phyloP scores from a whole-genome alignment of 2,888 invertebrate genomes.

The Lysandra bellargus region DNA sequence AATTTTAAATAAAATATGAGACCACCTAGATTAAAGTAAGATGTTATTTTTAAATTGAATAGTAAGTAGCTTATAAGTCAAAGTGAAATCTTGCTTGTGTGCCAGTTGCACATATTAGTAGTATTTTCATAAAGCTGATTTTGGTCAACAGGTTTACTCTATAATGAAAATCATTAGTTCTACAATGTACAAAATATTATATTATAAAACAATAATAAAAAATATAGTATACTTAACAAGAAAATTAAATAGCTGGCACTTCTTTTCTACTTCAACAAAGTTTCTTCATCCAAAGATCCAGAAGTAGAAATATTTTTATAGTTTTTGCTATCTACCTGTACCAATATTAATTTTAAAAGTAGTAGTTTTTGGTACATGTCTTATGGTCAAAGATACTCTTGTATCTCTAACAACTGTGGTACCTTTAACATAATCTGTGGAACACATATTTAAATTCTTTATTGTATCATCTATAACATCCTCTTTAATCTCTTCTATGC shows the following conservation, averaged over 20 bases:
- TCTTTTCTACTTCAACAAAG: neutral
- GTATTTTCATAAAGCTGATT: neutral
- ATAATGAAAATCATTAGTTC: neutral
- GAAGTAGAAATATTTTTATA: neutral
- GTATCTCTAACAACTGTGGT: conserved; percentile 82
- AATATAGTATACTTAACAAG: neutral
- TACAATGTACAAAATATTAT: neutral
- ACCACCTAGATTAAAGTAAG: conserved; percentile 54
- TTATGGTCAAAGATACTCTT: conserved; percentile 93
- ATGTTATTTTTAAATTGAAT: neutral
- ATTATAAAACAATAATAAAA: neutral
- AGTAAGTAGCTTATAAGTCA: neutral
- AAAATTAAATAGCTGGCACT: neutral
- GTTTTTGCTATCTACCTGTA: conserved; percentile 57
- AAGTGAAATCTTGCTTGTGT: neutral
- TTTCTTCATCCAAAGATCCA: neutral
- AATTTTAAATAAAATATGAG: conserved; percentile 41
- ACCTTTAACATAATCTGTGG: conserved; percentile 75
- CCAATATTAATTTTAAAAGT: conserved; percentile 85
- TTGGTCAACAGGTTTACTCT: neutral
- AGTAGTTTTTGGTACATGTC: conserved; percentile 94
- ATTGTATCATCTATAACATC: conserved; percentile 84
- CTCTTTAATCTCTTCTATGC: conserved; percentile 85
- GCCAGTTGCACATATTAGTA: neutral
- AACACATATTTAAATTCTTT: conserved; percentile 84